Conservation (phyloP, 2,797 vertebrate species). For the Catostomus latipinnis region DNA sequence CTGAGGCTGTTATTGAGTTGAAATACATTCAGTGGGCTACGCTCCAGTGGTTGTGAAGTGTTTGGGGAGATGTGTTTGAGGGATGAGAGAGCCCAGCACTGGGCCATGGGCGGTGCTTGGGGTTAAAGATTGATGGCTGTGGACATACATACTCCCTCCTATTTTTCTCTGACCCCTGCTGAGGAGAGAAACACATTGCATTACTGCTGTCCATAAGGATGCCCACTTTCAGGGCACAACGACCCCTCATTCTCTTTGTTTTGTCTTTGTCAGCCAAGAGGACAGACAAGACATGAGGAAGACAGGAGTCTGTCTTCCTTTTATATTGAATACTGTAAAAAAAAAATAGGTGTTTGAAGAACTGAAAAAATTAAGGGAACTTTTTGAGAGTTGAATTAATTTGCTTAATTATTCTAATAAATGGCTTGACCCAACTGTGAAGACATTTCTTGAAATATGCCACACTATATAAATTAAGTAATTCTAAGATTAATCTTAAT, state of each 20-base stretch:
- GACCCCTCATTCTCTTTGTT: background rate
- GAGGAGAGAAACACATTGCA: slow-evolving; percentile 29
- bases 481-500: too few relatives aligned
- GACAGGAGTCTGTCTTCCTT: too few relatives aligned
- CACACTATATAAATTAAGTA: too few relatives aligned
- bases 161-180: slow-evolving; percentile 44
- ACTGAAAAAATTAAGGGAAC: too few relatives aligned
- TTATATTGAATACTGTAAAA: too few relatives aligned
- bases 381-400: too few relatives aligned
- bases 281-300: too few relatives aligned
- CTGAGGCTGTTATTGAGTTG: slow-evolving; percentile 53
- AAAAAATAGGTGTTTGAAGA: too few relatives aligned
- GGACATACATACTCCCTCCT: slow-evolving; percentile 53
- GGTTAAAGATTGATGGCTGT: slow-evolving; percentile 55
- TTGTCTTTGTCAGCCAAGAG: too few relatives aligned
- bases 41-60: slow-evolving; percentile 51
- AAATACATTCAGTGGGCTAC: background rate
- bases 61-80: slow-evolving; percentile 47
- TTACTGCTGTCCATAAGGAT: slow-evolving; percentile 33
- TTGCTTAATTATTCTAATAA: too few relatives aligned
- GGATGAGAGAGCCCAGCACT: slow-evolving; percentile 33
- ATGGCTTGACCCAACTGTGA: too few relatives aligned
- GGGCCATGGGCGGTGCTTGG: slow-evolving; percentile 42
- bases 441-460: too few relatives aligned
- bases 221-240: background rate